Base-by-base conservation (phyloP, 1,140 invertebrate genomes). In the Schlechtendalia chinensis region DNA sequence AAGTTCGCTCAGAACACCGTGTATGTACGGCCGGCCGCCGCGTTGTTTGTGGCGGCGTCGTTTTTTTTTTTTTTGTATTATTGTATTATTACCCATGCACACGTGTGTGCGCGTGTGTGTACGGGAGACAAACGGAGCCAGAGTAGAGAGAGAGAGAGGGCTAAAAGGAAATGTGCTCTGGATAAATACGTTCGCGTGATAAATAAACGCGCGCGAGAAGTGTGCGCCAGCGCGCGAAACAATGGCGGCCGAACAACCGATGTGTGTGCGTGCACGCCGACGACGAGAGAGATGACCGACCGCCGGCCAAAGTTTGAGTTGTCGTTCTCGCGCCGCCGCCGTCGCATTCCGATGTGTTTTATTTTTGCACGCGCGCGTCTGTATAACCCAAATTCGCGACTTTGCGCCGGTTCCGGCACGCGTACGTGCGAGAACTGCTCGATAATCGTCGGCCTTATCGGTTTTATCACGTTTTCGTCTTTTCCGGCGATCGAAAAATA, bases 261-360 rank as follows among this genome's bases (percentile, higher is more conserved):
- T 10, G 4, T 5, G 14, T 11, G 24, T 19, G 16, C n/a, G 8
- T 8, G 24, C 12, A 47, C 16, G 4, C 10, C 22, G 22, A 39
- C n/a, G 22, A n/a, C n/a, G 58, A 63, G 32, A 67, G 67, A 69
- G 45, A 69, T 69, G 67, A 47, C 45, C 71, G 67, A 47, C 45
- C 71, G 71, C 45, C 53, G 71, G 71, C 71, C 54, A 58, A 54
- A 54, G 71, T 74, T 74, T 56, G 32, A 39, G 32, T 39, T 8
- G 32, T 39, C n/a, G n/a, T n/a, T n/a, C n/a, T 39, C 32, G 32
- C 5, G 56, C 56, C 74, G 74, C n/a, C 32, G 47, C 47, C 47
- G 29, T 54, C 54, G 56, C 74, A 58, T 69, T 69, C 67, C 67
- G n/a, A 69, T 69, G 67, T 50, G 67, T 69, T 69, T 69, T 69